phyloP scores from a whole-genome alignment of 2,113 vertebrate genomes.

The Parotia lawesii region DNA sequence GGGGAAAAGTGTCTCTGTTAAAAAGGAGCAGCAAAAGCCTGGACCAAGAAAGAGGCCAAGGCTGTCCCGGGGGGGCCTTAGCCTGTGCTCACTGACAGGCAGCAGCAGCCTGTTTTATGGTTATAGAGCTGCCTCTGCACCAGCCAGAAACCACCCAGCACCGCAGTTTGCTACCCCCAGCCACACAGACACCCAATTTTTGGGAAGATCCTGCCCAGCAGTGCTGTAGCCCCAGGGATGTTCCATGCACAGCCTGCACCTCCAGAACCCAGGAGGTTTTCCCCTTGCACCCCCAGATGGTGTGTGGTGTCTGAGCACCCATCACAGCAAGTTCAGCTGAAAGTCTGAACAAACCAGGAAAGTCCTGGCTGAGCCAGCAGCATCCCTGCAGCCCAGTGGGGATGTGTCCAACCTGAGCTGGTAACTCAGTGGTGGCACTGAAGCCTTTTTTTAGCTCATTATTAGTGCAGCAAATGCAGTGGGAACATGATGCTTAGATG shows the following conservation, averaged over 20 bases:
- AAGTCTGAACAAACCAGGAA: neutral
- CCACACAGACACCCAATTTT: rapidly evolving
- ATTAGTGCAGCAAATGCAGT: neutral
- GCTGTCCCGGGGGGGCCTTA: slow-evolving; percentile 10
- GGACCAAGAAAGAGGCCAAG: slow-evolving; percentile 12
- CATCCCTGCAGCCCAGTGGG: neutral
- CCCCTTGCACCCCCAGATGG: neutral
- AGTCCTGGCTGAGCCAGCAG: neutral
- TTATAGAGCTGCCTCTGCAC: neutral
- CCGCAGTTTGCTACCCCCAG: neutral
- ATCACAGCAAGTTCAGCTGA: rapidly evolving
- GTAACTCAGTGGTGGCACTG: rapidly evolving
- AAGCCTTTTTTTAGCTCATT: neutral
- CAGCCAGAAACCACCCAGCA: neutral
- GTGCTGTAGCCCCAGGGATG: neutral
- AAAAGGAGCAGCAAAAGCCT: slow-evolving; percentile 24
- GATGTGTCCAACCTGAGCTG: neutral
- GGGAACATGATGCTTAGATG: neutral
- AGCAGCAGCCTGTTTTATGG: slow-evolving; percentile 39
- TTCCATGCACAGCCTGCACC: neutral
- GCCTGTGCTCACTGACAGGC: slow-evolving; percentile 13
- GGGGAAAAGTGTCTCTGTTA: slow-evolving; percentile 32
- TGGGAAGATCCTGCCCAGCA: neutral
- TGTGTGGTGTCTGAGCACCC: neutral
- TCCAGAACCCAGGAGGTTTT: neutral